phyloP scores from a whole-genome alignment of 2,113 vertebrate genomes.

The Lepus americanus region DNA sequence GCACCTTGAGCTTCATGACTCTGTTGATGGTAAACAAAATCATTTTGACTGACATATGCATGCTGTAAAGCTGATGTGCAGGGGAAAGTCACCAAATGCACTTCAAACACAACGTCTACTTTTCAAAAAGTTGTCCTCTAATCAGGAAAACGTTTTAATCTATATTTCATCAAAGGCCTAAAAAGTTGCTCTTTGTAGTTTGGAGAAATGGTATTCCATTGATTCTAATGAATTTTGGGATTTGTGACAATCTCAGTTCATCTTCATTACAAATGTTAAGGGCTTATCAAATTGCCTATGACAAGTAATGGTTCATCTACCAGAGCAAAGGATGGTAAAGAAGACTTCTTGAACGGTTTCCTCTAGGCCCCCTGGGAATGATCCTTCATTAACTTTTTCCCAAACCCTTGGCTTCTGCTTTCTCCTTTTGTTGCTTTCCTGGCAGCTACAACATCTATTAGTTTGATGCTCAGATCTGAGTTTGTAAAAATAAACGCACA shows the following conservation, averaged over 20 bases:
- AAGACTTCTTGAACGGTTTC: not conserved
- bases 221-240: constrained; percentile 5
- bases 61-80: not conserved
- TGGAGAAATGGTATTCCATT: not conserved
- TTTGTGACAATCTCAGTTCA: not conserved
- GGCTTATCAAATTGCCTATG: not conserved
- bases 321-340: not conserved
- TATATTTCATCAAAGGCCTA: not conserved
- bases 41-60: not conserved
- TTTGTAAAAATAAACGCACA: not conserved
- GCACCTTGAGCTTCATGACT: not conserved
- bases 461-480: not conserved
- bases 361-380: not conserved
- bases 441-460: not conserved
- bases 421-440: not conserved
- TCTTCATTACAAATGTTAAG: not conserved
- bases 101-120: not conserved
- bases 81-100: not conserved
- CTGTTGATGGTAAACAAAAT: not conserved
- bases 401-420: not conserved
- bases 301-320: not conserved
- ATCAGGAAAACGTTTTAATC: constrained; percentile 13
- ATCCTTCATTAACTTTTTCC: not conserved
- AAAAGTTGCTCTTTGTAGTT: not conserved
- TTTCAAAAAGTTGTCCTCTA: constrained; percentile 4